Evolutionary conservation across 1,140 invertebrate genomes (phyloP).

Genomic region (Pentalonia nigronervosa): DNA sequence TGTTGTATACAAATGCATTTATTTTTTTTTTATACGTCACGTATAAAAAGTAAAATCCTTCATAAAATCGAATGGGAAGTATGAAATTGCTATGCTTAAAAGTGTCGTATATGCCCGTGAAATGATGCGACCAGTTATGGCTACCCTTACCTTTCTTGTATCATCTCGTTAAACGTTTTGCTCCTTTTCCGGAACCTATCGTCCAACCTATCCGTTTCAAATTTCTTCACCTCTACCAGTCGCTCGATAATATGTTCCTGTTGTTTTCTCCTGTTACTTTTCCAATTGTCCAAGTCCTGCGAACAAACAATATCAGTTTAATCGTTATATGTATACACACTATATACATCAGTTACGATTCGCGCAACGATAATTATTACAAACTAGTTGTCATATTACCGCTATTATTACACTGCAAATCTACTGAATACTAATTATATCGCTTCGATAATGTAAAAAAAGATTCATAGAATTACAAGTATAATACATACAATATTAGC

Average conservation of each 20-base stretch:
- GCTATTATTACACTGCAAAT: neutral
- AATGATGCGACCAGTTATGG: conserved; percentile 39
- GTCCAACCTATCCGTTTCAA: conserved; percentile 78
- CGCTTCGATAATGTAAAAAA: neutral
- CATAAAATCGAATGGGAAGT: neutral
- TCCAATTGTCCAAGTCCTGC: conserved; percentile 93
- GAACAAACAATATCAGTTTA: conserved; percentile 55
- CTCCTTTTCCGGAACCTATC: conserved; percentile 74
- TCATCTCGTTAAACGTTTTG: conserved; percentile 94
- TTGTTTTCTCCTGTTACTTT: conserved; percentile 86
- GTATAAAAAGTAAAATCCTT: neutral
- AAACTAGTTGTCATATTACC: conserved; percentile 13
- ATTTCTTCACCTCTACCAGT: conserved; percentile 86
- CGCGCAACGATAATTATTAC: neutral
- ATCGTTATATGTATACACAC: neutral
- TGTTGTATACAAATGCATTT: neutral
- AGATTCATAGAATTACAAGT: neutral
- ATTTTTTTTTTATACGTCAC: neutral
- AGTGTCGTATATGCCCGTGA: neutral
- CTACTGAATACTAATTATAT: neutral
- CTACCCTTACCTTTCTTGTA: conserved; percentile 80
- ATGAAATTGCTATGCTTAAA: neutral
- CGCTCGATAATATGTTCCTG: conserved; percentile 89
- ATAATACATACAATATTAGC: neutral
- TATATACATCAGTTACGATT: neutral